phyloP scores from a whole-genome alignment of 2,113 vertebrate species.

The Montifringilla adamsi region DNA sequence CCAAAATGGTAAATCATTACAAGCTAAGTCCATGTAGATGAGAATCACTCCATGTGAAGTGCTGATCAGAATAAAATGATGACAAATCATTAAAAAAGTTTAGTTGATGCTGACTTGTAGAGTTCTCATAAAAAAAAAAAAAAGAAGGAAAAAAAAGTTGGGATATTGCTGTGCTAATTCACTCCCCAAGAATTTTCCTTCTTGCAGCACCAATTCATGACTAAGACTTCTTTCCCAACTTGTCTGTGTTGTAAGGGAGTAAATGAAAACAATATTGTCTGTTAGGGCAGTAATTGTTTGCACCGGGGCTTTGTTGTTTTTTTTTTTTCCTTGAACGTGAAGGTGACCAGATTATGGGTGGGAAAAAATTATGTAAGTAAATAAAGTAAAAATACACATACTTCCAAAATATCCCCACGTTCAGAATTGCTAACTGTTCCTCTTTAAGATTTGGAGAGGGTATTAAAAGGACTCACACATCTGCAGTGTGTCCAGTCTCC shows the following conservation, averaged over 20 bases:
- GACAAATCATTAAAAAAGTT: not conserved
- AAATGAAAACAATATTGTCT: slow-evolving; percentile 8
- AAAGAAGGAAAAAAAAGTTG: too few relatives aligned
- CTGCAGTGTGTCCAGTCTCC: not conserved
- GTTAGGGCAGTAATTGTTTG: not conserved
- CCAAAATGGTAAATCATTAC: not conserved
- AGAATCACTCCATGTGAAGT: not conserved
- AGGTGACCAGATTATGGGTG: not conserved
- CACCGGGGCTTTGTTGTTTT: not conserved
- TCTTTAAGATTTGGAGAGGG: not conserved
- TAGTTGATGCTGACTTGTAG: not conserved
- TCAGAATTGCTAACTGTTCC: not conserved
- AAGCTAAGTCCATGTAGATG: not conserved
- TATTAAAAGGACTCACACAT: not conserved
- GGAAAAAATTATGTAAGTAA: not conserved
- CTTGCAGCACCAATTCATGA: not conserved
- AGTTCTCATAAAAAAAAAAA: not conserved
- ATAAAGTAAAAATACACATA: not conserved
- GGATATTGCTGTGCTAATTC: not conserved
- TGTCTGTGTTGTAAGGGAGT: not conserved
- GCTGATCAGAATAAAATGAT: not conserved
- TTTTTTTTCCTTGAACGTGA: not conserved
- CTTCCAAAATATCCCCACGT: not conserved
- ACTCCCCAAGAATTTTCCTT: slow-evolving; percentile 32
- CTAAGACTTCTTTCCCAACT: slow-evolving; percentile 6